Percentiles rank a stretch among this genome's conserved stretches.
phyloP scores from a whole-genome alignment of 2,113 vertebrate genomes.

The Erinaceus europaeus region DNA sequence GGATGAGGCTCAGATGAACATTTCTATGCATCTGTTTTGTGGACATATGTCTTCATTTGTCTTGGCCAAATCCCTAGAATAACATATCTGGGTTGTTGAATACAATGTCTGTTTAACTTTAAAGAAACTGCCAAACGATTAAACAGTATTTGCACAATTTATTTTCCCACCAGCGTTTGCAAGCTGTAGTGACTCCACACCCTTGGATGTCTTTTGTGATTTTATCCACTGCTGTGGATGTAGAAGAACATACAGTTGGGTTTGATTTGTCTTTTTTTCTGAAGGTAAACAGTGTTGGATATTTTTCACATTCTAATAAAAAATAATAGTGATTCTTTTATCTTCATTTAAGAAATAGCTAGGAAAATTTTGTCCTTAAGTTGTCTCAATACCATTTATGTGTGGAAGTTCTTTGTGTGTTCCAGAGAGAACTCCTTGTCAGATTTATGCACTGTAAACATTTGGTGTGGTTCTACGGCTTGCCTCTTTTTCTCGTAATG shows the following conservation, averaged over 20 bases:
- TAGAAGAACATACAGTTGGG: neutral
- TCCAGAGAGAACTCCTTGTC: too few species aligned
- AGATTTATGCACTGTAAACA: too few species aligned
- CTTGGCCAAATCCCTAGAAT: neutral
- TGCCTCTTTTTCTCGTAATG: neutral
- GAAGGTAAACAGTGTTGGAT: neutral
- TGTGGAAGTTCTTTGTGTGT: neutral
- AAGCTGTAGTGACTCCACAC: too few species aligned
- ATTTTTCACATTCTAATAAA: neutral
- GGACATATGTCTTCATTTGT: neutral
- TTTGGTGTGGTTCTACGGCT: neutral
- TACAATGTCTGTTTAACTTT: neutral
- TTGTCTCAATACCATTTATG: neutral
- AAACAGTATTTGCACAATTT: neutral
- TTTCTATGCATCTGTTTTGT: neutral
- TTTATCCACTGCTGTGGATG: neutral
- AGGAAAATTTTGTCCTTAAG: neutral
- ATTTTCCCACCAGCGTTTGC: neutral
- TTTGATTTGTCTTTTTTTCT: neutral
- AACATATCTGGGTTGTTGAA: neutral
- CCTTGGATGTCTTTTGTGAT: neutral
- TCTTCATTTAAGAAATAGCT: neutral
- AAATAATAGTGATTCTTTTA: neutral
- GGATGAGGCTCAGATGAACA: neutral
- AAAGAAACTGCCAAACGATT: neutral